Evolutionary conservation across 2,797 vertebrate genomes (phyloP).

Genomic region (Salmo trutta): DNA sequence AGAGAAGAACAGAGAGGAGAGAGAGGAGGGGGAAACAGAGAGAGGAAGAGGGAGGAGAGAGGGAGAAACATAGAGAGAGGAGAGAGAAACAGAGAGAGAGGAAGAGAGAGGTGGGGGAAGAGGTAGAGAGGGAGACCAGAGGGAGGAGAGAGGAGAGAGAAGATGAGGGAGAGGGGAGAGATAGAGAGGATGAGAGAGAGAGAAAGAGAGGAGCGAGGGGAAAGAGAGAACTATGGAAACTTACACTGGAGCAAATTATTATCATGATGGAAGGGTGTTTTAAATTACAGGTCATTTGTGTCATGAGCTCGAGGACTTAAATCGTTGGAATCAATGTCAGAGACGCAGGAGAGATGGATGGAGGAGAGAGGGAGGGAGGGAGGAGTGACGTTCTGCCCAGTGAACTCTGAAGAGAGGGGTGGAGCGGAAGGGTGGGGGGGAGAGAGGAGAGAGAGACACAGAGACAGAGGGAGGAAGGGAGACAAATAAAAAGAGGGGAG

Average conservation of each 20-base stretch:
- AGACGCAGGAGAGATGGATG: slow-evolving; percentile 28
- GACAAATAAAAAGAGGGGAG: too few relatives aligned
- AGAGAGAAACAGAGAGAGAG: neutral
- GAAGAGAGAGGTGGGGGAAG: too few relatives aligned
- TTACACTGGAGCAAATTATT: slow-evolving; percentile 68
- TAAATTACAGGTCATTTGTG: slow-evolving; percentile 73
- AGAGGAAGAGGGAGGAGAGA: too few relatives aligned
- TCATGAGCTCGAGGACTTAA: slow-evolving; percentile 59
- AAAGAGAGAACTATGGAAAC: too few relatives aligned
- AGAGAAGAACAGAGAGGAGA: too few relatives aligned
- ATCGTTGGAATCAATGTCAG: slow-evolving; percentile 68
- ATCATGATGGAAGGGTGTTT: slow-evolving; percentile 54
- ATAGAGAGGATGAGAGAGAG: neutral
- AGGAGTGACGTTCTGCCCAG: slow-evolving; percentile 41
- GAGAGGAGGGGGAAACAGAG: too few relatives aligned
- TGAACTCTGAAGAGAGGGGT: slow-evolving; percentile 44
- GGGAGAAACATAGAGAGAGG: too few relatives aligned
- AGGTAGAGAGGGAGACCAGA: too few relatives aligned
- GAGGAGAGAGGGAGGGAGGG: slow-evolving; percentile 45
- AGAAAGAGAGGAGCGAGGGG: slow-evolving; percentile 51
- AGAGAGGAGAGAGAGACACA: slow-evolving; percentile 7
- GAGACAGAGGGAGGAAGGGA: slow-evolving; percentile 23
- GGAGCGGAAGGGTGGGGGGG: slow-evolving; percentile 38
- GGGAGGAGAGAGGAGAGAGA: too few relatives aligned
- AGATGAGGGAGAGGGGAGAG: slow-evolving; percentile 13